Evolutionary conservation across 2,113 vertebrate genomes (phyloP), one percentile per base, ranked within the genome.

Genomic region (Limanda limanda): DNA sequence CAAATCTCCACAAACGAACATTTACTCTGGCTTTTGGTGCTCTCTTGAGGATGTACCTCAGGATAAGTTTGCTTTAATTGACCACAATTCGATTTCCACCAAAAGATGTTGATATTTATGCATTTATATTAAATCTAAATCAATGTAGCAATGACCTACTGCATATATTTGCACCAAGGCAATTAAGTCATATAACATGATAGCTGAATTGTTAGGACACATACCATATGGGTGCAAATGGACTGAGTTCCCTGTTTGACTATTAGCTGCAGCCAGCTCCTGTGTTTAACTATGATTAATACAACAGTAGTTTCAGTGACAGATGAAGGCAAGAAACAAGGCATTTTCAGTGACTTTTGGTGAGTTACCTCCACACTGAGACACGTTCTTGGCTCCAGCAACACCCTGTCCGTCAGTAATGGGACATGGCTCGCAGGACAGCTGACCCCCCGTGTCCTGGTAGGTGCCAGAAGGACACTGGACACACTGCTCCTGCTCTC

Each of bases 401-500:
- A 94, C 84, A 56, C 96, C 96, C 48, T 95, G 95, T 67, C 94
- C 95, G 21, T 98, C 96, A 0, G 93, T 94, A 79, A 95, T 95
- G 63, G 97, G 97, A 88, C 97, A 99, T 0, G 96, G 97, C 10
- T 97, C 95, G 71, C 97, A 99, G 88, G 95, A 94, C 63, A 99
- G 94, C 52, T 99, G 97, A 1, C 97, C 96, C 51, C 94, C 93
- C 0, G 81, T 90, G 78, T 98, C 97, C 93, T 99, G 97, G 92
- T 96, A 99, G 0, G 97, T 96, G n/a, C 97, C 97, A 0, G 96
- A 88, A 0, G 94, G 84, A 82, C 97, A 99, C 0, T 93, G 95
- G 13, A 95, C 3, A 59, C 97, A 98, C 85, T 95, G 95, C 42
- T 95, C 90, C 21, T 93, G 95, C 24, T 97, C 96, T 0, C 97